Evolutionary conservation across 2,888 invertebrate genomes (phyloP), one percentile per base, ranked within the genome.

Genomic region (Brassicogethes aeneus): DNA sequence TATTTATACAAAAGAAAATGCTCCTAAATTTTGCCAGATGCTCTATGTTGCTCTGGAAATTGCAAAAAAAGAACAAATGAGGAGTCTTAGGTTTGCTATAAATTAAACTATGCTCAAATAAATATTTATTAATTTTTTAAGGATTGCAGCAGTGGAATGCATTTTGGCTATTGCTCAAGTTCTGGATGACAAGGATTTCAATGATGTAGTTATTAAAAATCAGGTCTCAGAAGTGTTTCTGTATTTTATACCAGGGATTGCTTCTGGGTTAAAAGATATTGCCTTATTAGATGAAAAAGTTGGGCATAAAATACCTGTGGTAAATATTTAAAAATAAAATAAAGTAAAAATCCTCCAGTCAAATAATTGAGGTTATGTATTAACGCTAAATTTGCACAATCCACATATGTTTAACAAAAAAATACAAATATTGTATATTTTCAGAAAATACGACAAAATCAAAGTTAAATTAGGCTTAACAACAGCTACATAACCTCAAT

Each of bases 1-100:
- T 29, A 66, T 82, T 40, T 82, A 80, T 51, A 63, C 69, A 15
- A 70, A 76, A 43, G 68, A 73, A 38, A 71, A 79, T 45, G 71
- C 75, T 2, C 69, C 77, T 1, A 68, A 78, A 51, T 56, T 86
- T 34, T 80, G 80, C 2, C 79, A 82, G 56, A 76, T 80, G 36
- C 70, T 86, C 34, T 79, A 77, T 52, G 71, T 80, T 1, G 72
- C 79, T 12, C 68, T 82, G 1, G 77, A 80, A 51, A 66, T 86
- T 13, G 79, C 82, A 7, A 77, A 78, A 59, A 63, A 68, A 23
- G 86, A 87, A 59, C 80, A 75, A 58, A 73, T 78, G 31, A 69
- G 73, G 29, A 63, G 72, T 34, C 65, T 88, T 10, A 77, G 81
- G 82, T 85, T 65, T 60, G 54, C n/a, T n/a, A n/a, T n/a, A n/a